Base-by-base conservation (phyloP, 2,113 vertebrate species). In the Montifringilla adamsi region DNA sequence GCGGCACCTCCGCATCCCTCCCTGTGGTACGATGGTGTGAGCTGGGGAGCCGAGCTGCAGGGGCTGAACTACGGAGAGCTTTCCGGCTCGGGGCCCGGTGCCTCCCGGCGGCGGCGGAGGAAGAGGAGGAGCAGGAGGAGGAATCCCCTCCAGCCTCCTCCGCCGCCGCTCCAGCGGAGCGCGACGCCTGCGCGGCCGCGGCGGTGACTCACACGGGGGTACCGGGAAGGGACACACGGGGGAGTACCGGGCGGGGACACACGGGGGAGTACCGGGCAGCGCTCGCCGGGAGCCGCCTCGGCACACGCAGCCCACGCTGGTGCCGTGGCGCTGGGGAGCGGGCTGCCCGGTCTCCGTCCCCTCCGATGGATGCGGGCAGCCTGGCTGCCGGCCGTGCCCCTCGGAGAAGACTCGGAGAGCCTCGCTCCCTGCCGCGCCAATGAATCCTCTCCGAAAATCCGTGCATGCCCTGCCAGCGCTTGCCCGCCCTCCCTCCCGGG, bases 391-490 rank as follows among this genome's bases (percentile, higher is more conserved):
- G 39, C 39, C 39, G 39, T 39, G 39, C 39, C 39, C 12, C 39
- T 39, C 37, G 37, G 37, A 37, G 37, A 37, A 37, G 37, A 37
- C 37, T 37, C 37, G 37, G 37, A 37, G 37, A 37, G 37, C 37
- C 37, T 37, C 37, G 37, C 37, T 37, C 31, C 1, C 0, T 6
- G 44, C 50, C 21, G 15, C 3, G 6, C 8, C 62, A 6, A 1
- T 2, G 30, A 52, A 24, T 30, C n/a, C 59, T 10, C 47, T 30
- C 72, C 1, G 4, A 28, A 80, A 80, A 30, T 16, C 12, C 20
- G 5, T 0, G 2, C 3, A 0, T 2, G 0, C 50, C 53, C 43
- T 1, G 1, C 16, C 80, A 23, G 62, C 0, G 0, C 47, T 81
- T 18, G 28, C 35, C 13, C n/a, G 55, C 80, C 15, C n/a, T 59